phyloP scores from a whole-genome alignment of 2,888 invertebrate species.

The Stegophylla sp. region DNA sequence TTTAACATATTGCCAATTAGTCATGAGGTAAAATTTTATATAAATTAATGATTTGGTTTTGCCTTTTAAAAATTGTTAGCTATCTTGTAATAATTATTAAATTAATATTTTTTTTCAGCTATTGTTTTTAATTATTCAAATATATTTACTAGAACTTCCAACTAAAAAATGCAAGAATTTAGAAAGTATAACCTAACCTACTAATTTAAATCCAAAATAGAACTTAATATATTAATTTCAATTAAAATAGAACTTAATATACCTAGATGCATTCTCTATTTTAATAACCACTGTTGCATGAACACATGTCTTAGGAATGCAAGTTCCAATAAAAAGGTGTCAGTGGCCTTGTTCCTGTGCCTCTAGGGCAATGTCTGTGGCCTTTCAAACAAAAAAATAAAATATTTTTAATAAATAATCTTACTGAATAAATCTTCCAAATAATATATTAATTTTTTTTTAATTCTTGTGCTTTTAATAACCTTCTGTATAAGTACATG shows the following conservation, averaged over 20 bases:
- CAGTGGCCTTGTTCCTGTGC: conserved; percentile 40
- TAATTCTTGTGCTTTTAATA: conserved; percentile 12
- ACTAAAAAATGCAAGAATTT: background rate
- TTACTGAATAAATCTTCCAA: conserved; percentile 16
- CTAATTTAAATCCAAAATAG: background rate
- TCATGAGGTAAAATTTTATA: too few relatives aligned
- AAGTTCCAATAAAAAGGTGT: conserved; percentile 38
- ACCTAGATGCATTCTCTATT: conserved; percentile 10
- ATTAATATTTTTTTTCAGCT: too few relatives aligned
- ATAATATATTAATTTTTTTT: background rate
- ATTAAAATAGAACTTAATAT: background rate
- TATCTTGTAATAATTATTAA: too few relatives aligned
- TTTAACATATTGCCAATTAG: too few relatives aligned
- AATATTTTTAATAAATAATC: conserved; percentile 12
- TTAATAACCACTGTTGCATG: conserved; percentile 37
- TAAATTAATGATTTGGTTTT: too few relatives aligned
- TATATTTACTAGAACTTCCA: background rate
- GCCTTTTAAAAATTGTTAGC: too few relatives aligned
- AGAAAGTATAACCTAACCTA: background rate
- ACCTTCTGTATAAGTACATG: too few relatives aligned
- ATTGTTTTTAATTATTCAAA: background rate
- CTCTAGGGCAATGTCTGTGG: conserved; percentile 28
- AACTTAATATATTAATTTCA: conserved; percentile 9
- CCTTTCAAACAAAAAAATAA: conserved; percentile 22
- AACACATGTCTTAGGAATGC: conserved; percentile 39